Base-by-base conservation (phyloP, 2,797 vertebrate genomes). In the Miichthys miiuy region DNA sequence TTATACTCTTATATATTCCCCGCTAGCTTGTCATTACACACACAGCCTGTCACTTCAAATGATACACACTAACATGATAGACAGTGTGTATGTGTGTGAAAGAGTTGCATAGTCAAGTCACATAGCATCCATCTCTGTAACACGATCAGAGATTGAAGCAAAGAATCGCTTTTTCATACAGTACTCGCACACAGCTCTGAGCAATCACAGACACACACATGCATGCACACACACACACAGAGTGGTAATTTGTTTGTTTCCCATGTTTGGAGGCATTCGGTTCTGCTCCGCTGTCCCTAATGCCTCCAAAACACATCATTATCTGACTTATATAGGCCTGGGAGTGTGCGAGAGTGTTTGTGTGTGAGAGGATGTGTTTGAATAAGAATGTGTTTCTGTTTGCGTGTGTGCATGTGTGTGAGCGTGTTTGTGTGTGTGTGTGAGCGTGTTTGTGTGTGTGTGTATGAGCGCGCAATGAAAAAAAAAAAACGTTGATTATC, bases 221-320 rank as follows among this genome's bases (percentile, higher is more conserved):
- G 47, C 60, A 64, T 17, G 34, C 21, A 72, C 68, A 44, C 57
- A 67, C 42, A 69, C 60, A 69, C 66, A 51, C 47, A 67, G 13
- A 79, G 14, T 77, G 47, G 77, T 91, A 90, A 92, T 93, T 92
- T 93, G 89, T 94, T 93, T 93, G 89, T 91, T 93, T 91, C 91
- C 88, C 83, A 82, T 92, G 91, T 93, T 91, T 88, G 87, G 86
- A 92, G 90, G 91, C 89, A 89, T 90, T 88, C 77, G 68, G 92
- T 93, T 93, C 90, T 91, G 92, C 92, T 90, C 84, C 51, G 76
- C 90, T 88, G 90, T 93, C 85, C 87, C 83, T 92, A 92, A 92
- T 92, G 91, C 90, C 91, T 89, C 86, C 85, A 88, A 90, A 94
- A 93, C 90, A 93, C 93, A 93, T 93, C 92, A 94, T 93, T 93